These are phyloP conservation scores for Metopia argyrocephala DNA, from an alignment of 2,888 invertebrate genomes.

Conservation along the genomic window DNA sequence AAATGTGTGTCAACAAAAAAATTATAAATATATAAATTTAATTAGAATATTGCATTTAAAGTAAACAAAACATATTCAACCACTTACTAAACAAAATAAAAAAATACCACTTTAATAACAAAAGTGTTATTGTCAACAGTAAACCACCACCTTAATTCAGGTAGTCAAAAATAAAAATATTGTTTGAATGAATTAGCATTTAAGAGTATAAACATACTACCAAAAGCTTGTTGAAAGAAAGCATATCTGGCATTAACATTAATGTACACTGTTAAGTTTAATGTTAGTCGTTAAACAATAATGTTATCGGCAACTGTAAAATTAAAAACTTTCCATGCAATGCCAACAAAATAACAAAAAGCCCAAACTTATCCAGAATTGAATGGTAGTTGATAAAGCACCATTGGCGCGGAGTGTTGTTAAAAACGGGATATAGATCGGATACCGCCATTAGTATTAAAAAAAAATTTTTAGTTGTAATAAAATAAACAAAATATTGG, in stretches of 20 bases:
- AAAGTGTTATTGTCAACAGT: too few relatives aligned
- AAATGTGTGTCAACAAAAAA: too few relatives aligned
- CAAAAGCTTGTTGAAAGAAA: too few relatives aligned
- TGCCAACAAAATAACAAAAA: constrained; percentile 36
- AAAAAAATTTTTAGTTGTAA: neutral
- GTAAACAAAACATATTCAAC: too few relatives aligned
- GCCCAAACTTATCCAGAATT: constrained; percentile 59
- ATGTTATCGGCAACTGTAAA: neutral
- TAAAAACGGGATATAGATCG: constrained; percentile 28
- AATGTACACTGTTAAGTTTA: neutral
- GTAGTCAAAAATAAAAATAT: too few relatives aligned
- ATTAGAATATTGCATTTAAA: too few relatives aligned
- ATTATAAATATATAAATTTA: too few relatives aligned
- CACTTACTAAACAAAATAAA: too few relatives aligned
- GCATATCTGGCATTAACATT: neutral
- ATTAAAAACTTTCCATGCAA: neutral
- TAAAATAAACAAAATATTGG: neutral
- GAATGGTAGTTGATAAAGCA: constrained; percentile 55
- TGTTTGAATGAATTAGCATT: too few relatives aligned
- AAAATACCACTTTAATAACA: too few relatives aligned
- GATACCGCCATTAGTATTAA: neutral
- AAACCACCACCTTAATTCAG: too few relatives aligned
- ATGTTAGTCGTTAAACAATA: constrained; percentile 1
- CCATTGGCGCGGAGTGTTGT: constrained; percentile 50
- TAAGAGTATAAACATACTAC: too few relatives aligned